Percentiles rank a stretch among this genome's conserved stretches.
Evolutionary conservation across 2,113 vertebrate genomes (phyloP).

Genomic region (Sapayoa aenigma): DNA sequence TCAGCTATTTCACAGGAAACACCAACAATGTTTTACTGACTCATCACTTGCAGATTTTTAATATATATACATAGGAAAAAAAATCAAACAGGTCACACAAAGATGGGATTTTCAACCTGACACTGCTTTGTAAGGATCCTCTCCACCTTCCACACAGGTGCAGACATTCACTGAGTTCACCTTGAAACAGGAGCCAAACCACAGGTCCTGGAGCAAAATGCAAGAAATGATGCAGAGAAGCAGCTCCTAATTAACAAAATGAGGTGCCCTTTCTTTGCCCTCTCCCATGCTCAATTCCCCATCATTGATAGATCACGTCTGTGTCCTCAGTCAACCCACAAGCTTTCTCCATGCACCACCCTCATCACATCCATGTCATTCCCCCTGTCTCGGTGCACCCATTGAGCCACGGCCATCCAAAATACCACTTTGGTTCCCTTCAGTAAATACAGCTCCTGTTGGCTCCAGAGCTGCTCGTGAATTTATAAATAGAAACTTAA

Average conservation of each 20-base stretch:
- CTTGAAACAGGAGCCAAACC: neutral
- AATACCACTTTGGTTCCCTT: neutral
- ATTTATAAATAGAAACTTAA: slow-evolving; percentile 77
- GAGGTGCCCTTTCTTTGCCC: neutral
- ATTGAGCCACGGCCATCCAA: accelerated
- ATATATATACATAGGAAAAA: slow-evolving; percentile 12
- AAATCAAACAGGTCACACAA: neutral
- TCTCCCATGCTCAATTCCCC: neutral
- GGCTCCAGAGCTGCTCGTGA: neutral
- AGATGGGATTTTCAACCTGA: neutral
- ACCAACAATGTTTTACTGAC: slow-evolving; percentile 62
- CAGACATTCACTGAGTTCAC: neutral
- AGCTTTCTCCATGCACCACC: neutral
- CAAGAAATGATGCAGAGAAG: neutral
- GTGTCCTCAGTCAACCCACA: neutral
- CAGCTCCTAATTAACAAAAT: neutral
- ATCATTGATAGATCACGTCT: neutral
- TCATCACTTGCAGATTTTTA: slow-evolving; percentile 62
- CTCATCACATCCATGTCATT: neutral
- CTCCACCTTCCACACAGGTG: neutral
- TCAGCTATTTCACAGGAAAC: slow-evolving; percentile 69
- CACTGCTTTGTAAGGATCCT: neutral
- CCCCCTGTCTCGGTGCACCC: neutral
- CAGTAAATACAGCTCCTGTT: neutral
- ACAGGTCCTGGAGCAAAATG: neutral